Base-by-base conservation (phyloP, 2,888 invertebrate genomes). In the Agrochola lychnidis region DNA sequence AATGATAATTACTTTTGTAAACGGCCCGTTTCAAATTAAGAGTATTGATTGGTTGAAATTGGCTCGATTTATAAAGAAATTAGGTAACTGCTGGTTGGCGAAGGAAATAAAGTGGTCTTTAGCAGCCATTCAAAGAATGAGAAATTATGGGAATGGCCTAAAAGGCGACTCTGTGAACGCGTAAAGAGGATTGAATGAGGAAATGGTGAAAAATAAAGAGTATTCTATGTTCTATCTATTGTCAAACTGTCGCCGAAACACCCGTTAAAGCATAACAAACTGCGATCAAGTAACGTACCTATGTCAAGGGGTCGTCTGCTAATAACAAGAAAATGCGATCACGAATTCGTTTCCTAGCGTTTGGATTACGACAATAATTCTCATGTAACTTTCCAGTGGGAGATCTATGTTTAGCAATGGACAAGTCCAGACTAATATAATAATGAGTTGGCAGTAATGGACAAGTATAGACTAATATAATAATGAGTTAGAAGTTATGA, bases 1-100 rank as follows among this genome's bases (percentile, higher is more conserved):
- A 78, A 74, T 83, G 77, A 80, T 77, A 82, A 82, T 84, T 81
- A 84, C 79, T 78, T 82, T 40, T 59, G 45, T 71, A 78, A 74
- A 72, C 64, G 73, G 48, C 48, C 36, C 59, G 12, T 51, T 78
- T 56, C 25, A 42, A 66, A 84, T 73, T 74, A 78, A 57, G 7
- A 69, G 14, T 61, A 68, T 82, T 72, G 61, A 74, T 81, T 70
- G 62, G 40, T 67, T n/a, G 40, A n/a, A 70, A 79, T 73, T 42
- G 25, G 42, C 22, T n/a, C 36, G 22, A 61, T 70, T 82, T 62
- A 36, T 56, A 51, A 67, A 66, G n/a, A 57, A 81, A 67, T 51
- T 51, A 42, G 53, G 14, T 1, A 59, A 51, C 25, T 12, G n/a
- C 10, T 59, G n/a, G 66, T 30, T 56, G n/a, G 48, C 22, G 14